Conservation (phyloP, 2,113 vertebrate species). For the Elephantulus edwardii region DNA sequence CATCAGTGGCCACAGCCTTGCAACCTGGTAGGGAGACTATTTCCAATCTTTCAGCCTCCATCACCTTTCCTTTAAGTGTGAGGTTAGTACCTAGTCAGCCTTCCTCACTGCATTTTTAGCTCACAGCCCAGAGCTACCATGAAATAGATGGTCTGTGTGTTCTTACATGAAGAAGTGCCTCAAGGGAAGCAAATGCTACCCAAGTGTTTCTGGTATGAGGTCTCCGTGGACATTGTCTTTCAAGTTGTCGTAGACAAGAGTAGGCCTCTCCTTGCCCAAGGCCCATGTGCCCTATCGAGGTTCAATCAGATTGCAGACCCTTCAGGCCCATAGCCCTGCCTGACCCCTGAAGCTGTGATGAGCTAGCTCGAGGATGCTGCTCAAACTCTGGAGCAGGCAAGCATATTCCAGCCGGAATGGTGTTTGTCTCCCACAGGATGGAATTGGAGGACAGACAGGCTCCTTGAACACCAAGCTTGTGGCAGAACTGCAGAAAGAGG, state of each 20-base stretch:
- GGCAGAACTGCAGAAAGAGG: constrained; percentile 78
- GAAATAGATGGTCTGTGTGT: not conserved
- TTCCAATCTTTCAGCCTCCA: not conserved
- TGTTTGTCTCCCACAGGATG: constrained; percentile 61
- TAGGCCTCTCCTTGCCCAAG: not conserved
- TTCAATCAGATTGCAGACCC: not conserved
- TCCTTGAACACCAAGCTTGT: constrained; percentile 5
- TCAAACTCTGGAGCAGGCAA: not conserved
- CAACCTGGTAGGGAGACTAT: not conserved
- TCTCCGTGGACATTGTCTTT: not conserved
- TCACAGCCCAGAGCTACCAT: not conserved
- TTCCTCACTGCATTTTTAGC: not conserved
- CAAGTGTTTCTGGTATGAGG: not conserved
- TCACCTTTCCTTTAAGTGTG: not conserved
- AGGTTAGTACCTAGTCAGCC: not conserved
- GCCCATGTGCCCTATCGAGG: not conserved
- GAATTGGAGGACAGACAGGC: constrained; percentile 35
- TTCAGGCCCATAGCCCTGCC: not conserved
- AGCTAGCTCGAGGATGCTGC: not conserved
- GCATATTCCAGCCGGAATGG: not conserved
- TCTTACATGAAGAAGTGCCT: constrained; percentile 6
- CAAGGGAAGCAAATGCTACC: not conserved
- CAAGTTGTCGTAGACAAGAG: not conserved
- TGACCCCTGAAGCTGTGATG: not conserved
- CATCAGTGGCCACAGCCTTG: not conserved